Evolutionary conservation across 2,113 vertebrate genomes (phyloP), one percentile per base, ranked within the genome.

Genomic region (Stomatorhinus ivindoensis): DNA sequence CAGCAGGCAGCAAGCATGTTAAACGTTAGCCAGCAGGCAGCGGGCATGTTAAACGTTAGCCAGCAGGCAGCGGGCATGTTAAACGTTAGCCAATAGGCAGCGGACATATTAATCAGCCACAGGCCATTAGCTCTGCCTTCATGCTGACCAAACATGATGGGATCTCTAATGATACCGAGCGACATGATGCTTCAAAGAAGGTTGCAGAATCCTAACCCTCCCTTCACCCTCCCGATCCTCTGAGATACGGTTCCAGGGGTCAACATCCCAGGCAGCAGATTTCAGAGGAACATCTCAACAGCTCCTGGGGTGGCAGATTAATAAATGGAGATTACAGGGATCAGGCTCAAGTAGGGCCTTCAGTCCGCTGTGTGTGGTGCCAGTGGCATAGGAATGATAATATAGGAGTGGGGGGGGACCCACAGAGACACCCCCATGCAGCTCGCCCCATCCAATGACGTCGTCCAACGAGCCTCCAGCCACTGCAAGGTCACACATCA

Each of bases 191-290:
- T 9, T 11, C 4, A 47, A 55, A 88, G 1, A 3, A 55, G 76
- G 61, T 31, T 6, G 3, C 53, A 55, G 17, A 55, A 39, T 27
- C 69, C 27, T 39, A 10, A 80, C 35, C 35, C 17, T 8, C 17
- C 73, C 35, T 73, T 44, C 13, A 1, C 11, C 73, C 27, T n/a
- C 73, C 35, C 4, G 51, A 53, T 73, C 76, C 88, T 55, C 7
- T 44, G 42, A 27, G 48, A 48, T 19, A 83, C 88, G 1, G 80
- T 53, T 80, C 88, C 48, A 7, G 35, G 76, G 21, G 69, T 24
- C 69, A 35, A 89, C 17, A 50, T 82, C n/a, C 39, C 73, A 80
- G 19, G 88, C 88, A 53, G 9, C n/a, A 88, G 42, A 80, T 82
- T 39, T 76, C 31, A 76, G 11, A 76, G 31, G 9, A 65, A 65